A percentile compares a stretch with the other conserved stretches of the same genome.
These are phyloP conservation scores for Anastrepha ludens DNA, from an alignment of 1,140 invertebrate species.

Conservation along the genomic window DNA sequence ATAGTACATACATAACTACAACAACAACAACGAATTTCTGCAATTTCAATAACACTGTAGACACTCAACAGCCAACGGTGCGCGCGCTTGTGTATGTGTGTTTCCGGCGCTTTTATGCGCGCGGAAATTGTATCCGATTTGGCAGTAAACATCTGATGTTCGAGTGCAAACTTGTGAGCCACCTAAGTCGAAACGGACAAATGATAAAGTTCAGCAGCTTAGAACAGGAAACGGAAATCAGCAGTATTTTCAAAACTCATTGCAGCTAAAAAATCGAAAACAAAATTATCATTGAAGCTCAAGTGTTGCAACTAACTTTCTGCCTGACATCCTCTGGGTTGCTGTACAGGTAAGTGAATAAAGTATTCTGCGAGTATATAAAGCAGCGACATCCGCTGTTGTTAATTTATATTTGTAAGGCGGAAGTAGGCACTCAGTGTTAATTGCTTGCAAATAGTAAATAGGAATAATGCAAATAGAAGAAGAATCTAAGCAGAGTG, in stretches of 20 bases:
- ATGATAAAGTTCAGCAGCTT: not conserved
- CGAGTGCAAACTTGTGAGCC: not conserved
- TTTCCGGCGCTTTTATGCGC: not conserved
- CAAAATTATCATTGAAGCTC: not conserved
- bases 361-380: not conserved
- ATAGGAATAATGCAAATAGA: not conserved
- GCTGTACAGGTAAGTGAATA: conserved; percentile 2
- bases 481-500: no score
- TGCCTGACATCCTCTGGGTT: not conserved
- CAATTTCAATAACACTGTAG: not conserved
- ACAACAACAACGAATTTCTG: not conserved
- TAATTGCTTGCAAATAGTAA: not conserved
- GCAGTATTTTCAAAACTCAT: not conserved
- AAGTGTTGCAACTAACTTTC: not conserved
- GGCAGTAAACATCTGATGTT: not conserved
- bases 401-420: not conserved
- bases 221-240: not conserved
- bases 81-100: not conserved
- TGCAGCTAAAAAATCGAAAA: not conserved
- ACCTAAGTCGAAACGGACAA: not conserved
- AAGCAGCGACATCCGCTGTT: not conserved
- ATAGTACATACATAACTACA: not conserved
- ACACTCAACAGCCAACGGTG: not conserved
- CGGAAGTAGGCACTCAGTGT: not conserved
- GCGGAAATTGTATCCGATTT: conserved; percentile 13